Percentiles rank a stretch among this genome's conserved stretches.
phyloP scores from a whole-genome alignment of 1,140 invertebrate genomes.

The Scaptodrosophila lebanonensis region DNA sequence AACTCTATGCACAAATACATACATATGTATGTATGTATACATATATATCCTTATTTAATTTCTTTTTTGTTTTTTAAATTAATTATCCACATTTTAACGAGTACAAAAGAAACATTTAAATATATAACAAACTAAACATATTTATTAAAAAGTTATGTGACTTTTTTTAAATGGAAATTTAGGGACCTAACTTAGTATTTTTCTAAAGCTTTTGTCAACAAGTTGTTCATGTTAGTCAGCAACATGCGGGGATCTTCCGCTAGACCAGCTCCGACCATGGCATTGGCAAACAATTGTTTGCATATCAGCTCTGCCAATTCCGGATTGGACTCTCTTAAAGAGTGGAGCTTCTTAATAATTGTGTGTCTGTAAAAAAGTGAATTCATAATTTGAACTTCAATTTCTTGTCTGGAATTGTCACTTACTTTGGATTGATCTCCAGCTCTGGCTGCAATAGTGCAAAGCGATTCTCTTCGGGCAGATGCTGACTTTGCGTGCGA shows the following conservation, averaged over 20 bases:
- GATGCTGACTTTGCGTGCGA: slow-evolving; percentile 89
- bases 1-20: too few relatives aligned
- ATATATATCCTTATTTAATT: too few relatives aligned
- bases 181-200: slow-evolving; percentile 80
- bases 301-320: slow-evolving; percentile 90
- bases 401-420: slow-evolving; percentile 1
- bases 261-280: slow-evolving; percentile 96
- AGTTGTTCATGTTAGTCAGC: slow-evolving; percentile 90
- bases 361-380: slow-evolving; percentile 83
- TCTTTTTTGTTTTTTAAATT: too few relatives aligned
- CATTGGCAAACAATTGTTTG: slow-evolving; percentile 95
- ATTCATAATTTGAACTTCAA: neutral
- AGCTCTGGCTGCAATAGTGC: slow-evolving; percentile 92
- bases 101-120: too few relatives aligned
- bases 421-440: slow-evolving; percentile 94
- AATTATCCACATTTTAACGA: too few relatives aligned
- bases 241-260: slow-evolving; percentile 93
- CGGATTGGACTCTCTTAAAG: slow-evolving; percentile 85
- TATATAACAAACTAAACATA: too few relatives aligned
- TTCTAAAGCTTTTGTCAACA: slow-evolving; percentile 90
- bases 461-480: slow-evolving; percentile 91
- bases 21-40: too few relatives aligned
- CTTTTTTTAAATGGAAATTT: too few relatives aligned
- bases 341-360: slow-evolving; percentile 92
- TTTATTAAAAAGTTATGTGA: too few relatives aligned